Conservation (phyloP, 2,113 vertebrate species). For the Lepidothrix coronata region DNA sequence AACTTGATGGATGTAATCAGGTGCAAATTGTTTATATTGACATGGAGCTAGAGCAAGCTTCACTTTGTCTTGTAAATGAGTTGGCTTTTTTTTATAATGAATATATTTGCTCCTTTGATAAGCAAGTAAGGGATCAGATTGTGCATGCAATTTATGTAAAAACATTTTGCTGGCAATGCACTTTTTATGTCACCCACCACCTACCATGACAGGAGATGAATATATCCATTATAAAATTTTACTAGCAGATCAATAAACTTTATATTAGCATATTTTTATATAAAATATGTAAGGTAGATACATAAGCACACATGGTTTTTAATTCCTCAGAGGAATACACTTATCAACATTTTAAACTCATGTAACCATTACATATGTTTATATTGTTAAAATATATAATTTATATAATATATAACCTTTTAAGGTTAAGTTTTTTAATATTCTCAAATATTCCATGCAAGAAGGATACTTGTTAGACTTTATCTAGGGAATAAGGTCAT, state of each 20-base stretch:
- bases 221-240: not conserved
- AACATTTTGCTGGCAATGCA: not conserved
- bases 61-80: constrained; percentile 19
- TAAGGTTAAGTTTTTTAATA: not conserved
- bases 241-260: not conserved
- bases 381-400: not conserved
- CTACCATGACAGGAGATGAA: not conserved
- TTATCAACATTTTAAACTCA: not conserved
- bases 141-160: not conserved
- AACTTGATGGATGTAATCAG: constrained; percentile 41
- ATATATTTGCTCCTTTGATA: constrained; percentile 19
- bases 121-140: not conserved
- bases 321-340: not conserved
- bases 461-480: not conserved
- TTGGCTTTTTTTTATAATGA: not conserved
- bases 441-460: not conserved
- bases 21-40: constrained; percentile 22
- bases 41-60: not conserved
- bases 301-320: not conserved
- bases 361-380: not conserved
- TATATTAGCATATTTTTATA: not conserved
- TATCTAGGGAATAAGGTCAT: not conserved
- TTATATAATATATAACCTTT: not conserved
- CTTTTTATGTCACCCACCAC: not conserved
- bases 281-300: not conserved